A percentile compares a stretch with the other conserved stretches of the same genome.
These are phyloP conservation scores for Scophthalmus maximus DNA, from an alignment of 2,113 vertebrate species.

Conservation along the genomic window DNA sequence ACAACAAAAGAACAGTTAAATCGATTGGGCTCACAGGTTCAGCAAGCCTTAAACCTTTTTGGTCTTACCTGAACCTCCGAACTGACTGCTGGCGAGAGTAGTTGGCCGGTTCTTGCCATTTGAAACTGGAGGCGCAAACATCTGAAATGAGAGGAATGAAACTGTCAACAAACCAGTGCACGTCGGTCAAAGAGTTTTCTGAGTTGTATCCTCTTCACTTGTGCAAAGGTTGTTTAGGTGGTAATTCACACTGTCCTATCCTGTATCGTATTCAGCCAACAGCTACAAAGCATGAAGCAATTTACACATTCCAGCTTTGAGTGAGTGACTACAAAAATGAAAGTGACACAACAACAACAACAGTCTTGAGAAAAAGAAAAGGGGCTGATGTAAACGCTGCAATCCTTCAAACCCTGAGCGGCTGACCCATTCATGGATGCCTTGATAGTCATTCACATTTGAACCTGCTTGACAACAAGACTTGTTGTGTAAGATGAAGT, in stretches of 20 bases:
- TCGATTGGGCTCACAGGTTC: background rate
- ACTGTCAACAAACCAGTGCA: conserved; percentile 25
- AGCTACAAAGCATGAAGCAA: conserved; percentile 18
- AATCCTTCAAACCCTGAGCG: conserved; percentile 20
- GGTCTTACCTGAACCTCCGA: conserved; percentile 89
- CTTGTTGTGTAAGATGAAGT: background rate
- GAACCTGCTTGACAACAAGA: background rate
- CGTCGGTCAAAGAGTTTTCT: background rate
- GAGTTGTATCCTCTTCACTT: conserved; percentile 2
- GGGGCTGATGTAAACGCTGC: background rate
- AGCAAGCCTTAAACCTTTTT: background rate
- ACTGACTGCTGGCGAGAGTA: conserved; percentile 89
- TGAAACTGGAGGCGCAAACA: conserved; percentile 93
- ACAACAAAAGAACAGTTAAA: background rate
- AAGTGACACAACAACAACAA: conserved; percentile 28
- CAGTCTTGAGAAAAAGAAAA: conserved; percentile 3
- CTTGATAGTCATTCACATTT: conserved; percentile 13
- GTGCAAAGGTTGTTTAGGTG: conserved; percentile 12
- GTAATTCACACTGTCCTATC: conserved; percentile 16
- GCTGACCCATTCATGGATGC: conserved; percentile 13
- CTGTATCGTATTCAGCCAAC: conserved; percentile 5
- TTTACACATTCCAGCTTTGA: conserved; percentile 24
- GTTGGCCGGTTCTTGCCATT: conserved; percentile 93
- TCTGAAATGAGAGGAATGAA: conserved; percentile 82
- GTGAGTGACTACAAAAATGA: conserved; percentile 20